These are phyloP conservation scores for Oscheius onirici DNA, from an alignment of 2,888 invertebrate genomes.

Conservation along the genomic window DNA sequence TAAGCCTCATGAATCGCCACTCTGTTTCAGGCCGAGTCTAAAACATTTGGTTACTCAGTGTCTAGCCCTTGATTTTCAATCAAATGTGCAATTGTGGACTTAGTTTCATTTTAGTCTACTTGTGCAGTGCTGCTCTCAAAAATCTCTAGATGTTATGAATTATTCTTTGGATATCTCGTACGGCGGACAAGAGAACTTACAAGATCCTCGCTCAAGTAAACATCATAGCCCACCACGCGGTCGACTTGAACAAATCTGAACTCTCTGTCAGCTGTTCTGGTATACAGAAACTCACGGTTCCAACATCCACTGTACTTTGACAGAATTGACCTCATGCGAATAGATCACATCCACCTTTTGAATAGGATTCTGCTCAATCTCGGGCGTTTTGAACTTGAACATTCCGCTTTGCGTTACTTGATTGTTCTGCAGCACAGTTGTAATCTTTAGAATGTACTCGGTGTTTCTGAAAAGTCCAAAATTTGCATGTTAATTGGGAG, in stretches of 20 bases:
- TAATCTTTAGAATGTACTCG: constrained; percentile 66
- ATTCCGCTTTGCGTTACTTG: constrained; percentile 65
- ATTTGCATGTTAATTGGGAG: neutral
- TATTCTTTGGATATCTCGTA: neutral
- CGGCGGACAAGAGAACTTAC: constrained; percentile 33
- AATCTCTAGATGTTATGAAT: neutral
- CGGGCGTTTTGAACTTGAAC: constrained; percentile 60
- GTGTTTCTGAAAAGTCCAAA: constrained; percentile 61
- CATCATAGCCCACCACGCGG: constrained; percentile 65
- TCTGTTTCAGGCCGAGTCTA: constrained; percentile 50
- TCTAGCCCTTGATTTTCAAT: no score
- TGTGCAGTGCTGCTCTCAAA: neutral
- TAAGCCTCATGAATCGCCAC: constrained; percentile 60
- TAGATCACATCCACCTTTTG: constrained; percentile 70
- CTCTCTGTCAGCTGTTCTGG: neutral
- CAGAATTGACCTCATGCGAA: constrained; percentile 67
- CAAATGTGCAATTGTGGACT: no score
- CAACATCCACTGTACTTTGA: constrained; percentile 70
- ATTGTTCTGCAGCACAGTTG: constrained; percentile 58
- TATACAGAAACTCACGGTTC: constrained; percentile 49
- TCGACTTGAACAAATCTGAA: constrained; percentile 53
- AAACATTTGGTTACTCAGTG: neutral
- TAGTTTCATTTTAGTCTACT: no score
- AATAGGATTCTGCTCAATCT: constrained; percentile 63
- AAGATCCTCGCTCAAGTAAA: constrained; percentile 65